phyloP scores from a whole-genome alignment of 2,888 invertebrate genomes.

The Cataglyphis cursor region DNA sequence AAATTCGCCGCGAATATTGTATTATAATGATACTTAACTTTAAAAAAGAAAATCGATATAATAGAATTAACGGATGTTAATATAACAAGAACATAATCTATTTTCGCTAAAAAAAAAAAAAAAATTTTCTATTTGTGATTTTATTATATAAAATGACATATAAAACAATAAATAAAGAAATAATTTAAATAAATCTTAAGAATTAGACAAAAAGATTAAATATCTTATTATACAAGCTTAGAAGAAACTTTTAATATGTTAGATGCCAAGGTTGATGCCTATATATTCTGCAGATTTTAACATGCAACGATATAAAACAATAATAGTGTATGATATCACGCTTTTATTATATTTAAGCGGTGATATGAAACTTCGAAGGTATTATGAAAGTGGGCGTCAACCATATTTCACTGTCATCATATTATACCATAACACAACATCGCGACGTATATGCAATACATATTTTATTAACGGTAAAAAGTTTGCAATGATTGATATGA shows the following conservation, averaged over 20 bases:
- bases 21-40: no score
- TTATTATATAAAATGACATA: neutral
- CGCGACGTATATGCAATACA: conserved; percentile 10
- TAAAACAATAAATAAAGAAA: neutral
- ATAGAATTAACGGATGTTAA: no score
- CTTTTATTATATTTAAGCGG: conserved; percentile 20
- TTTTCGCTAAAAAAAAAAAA: no score
- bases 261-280: neutral
- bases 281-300: neutral
- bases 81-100: neutral
- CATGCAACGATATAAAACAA: neutral
- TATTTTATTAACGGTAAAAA: neutral
- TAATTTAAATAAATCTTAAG: neutral
- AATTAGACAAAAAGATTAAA: neutral
- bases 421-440: neutral
- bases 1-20: neutral
- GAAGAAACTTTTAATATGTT: neutral
- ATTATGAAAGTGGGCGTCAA: conserved; percentile 51
- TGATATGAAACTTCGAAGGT: conserved; percentile 37
- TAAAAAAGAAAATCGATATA: no score
- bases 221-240: neutral
- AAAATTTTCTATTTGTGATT: neutral
- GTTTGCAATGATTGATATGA: neutral
- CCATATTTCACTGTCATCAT: conserved; percentile 40
- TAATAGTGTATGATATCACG: conserved; percentile 11